Evolutionary conservation across 2,113 vertebrate genomes (phyloP), one percentile per base, ranked within the genome.

Genomic region (Arenaria interpres): DNA sequence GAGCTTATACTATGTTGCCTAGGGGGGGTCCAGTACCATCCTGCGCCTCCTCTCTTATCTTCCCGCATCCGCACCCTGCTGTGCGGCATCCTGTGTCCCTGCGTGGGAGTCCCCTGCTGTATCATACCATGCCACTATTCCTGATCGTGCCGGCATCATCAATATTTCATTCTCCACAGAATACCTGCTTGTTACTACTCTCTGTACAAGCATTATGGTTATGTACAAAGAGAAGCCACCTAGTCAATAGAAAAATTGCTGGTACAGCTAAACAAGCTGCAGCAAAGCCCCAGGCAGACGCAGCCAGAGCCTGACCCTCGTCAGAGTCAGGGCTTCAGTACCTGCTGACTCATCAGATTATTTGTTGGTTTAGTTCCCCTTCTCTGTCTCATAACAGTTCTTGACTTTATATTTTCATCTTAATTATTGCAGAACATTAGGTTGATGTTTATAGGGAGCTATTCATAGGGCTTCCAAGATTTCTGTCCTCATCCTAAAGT

Each of bases 81-180:
- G 35, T 9, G 11, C 3, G 17, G 12, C 24, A 30, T 24, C 60
- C 33, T 14, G 4, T 22, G 9, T 25, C 32, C 25, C 23, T 67
- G 46, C 69, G 12, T 25, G 57, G 51, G 25, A n/a, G 25, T 10
- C 45, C 57, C 17, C 30, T 15, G 22, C 37, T 78, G 4, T 62
- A 17, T 48, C 24, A 1, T 7, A 12, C 53, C 0, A 0, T 41
- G 66, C 50, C 0, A 0, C 51, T 41, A 2, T 46, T 87, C 37
- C 32, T 2, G 0, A 4, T 46, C 2, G 5, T 3, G 0, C 71
- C 2, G 2, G 37, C 14, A 9, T 76, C 45, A 50, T 76, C 59
- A 23, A 0, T 32, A 12, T 69, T 57, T 62, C 41, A 30, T 86
- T 39, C 63, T 60, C 30, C 4, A 1, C 4, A 16, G 62, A 68